Base-by-base conservation (phyloP, 1,140 invertebrate genomes). In the Galleria mellonella region DNA sequence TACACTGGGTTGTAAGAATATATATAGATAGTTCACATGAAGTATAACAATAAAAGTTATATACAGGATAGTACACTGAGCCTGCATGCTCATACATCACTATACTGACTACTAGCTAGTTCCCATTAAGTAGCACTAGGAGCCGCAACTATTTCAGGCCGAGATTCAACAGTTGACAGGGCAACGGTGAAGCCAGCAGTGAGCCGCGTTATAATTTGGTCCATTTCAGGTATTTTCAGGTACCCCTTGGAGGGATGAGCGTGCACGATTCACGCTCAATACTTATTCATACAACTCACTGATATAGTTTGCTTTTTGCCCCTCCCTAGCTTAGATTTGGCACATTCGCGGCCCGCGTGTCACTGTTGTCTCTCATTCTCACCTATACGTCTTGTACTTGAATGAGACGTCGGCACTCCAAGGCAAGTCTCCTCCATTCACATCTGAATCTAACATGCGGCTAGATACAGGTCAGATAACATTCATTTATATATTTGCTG, bases 281-380 rank as follows among this genome's bases (percentile, higher is more conserved):
- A 59, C 45, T 56, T 65, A 69, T 47, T 63, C 51, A 73, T 70
- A 78, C 72, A 77, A 73, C 68, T 85, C 74, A 87, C 83, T 87
- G 78, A 87, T 83, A 79, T 73, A 82, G 84, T 86, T 79, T 87
- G 86, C 86, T 87, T 87, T 87, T 71, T 87, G 86, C 86, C 86
- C 81, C 79, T 86, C 78, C 83, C 79, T 87, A 87, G 86, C 86
- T 70, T 87, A 87, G 86, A 87, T 87, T 79, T 86, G 86, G 86
- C 84, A 87, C 77, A 83, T 82, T 79, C 69, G 76, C 79, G 83
- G 83, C 86, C 81, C 77, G 82, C 84, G 83, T 86, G 81, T 85
- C 83, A 84, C 82, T 87, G 83, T 86, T 87, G 83, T 87, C 83
- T 86, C 84, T 87, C 83, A 85, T 83, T 84, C 79, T 87, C 86